Evolutionary conservation across 2,113 vertebrate species (phyloP).

Genomic region (Thunnus thynnus): DNA sequence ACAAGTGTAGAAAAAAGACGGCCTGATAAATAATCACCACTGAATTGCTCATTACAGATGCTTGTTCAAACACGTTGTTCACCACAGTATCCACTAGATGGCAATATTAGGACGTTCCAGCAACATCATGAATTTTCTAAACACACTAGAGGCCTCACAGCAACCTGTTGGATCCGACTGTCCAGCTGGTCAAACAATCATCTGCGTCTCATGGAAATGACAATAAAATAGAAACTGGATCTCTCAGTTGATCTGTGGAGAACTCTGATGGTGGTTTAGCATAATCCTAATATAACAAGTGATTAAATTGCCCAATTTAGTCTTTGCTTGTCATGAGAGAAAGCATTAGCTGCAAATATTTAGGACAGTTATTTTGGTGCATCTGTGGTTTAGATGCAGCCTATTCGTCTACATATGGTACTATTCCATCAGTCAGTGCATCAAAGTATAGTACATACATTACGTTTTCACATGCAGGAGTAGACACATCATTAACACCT

Average conservation of each 20-base stretch:
- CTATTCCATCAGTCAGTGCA: neutral
- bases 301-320: neutral
- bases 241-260: neutral
- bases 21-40: too few species aligned
- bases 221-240: neutral
- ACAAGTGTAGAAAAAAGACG: too few species aligned
- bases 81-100: conserved; percentile 63
- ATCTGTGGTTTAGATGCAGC: neutral
- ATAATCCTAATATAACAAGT: neutral
- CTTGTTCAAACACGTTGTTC: conserved; percentile 32
- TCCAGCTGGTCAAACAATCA: neutral
- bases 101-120: conserved; percentile 33
- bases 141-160: neutral
- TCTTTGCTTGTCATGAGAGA: neutral
- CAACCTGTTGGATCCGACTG: conserved; percentile 64
- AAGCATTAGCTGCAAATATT: neutral
- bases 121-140: neutral
- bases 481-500: neutral
- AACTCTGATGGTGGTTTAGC: neutral
- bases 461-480: neutral
- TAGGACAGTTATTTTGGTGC: neutral
- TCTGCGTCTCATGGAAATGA: neutral
- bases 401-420: neutral
- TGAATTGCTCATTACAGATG: too few species aligned
- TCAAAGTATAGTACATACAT: neutral